Evolutionary conservation across 2,113 vertebrate genomes (phyloP), one percentile per base, ranked within the genome.

Genomic region (Macheiramphus alcinus): DNA sequence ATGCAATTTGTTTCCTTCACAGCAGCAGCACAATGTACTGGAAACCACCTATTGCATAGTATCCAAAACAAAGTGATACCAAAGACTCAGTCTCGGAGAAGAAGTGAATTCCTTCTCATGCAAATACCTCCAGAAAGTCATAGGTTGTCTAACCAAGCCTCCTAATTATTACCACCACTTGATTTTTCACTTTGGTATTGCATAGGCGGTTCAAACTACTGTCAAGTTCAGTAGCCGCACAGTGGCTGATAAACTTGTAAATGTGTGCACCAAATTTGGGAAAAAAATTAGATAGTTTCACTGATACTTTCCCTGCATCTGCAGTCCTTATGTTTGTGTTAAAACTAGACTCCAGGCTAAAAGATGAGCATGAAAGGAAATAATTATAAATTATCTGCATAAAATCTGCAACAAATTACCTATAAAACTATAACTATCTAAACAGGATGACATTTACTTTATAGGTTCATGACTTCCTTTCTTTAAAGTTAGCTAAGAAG

Each of bases 401-500:
- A 98, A 98, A 99, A 98, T 98, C 99, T 99, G 99, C 97, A 99
- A 98, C 98, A 98, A 98, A 99, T 99, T 99, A 99, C 98, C 93
- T 97, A 95, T 97, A 98, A 99, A 98, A 98, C 97, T 98, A 98
- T 98, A 98, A 98, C 98, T 98, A 98, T 98, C 98, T 98, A 98
- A 99, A 98, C 98, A 98, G 97, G 97, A 98, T 98, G 98, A 97
- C 98, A 98, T 97, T 97, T 96, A 95, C 97, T 95, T 98, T 98
- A 97, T 84, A 97, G 98, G 98, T 98, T 98, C 98, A 99, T 83
- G 97, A 98, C 98, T 98, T 97, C 94, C 98, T 98, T 98, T 93
- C 93, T 98, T 98, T 99, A 98, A 98, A 98, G 98, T 98, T 98
- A 97, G 96, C 94, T 97, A 97, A 97, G 97, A 98, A 98, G 98